phyloP scores from a whole-genome alignment of 2,888 invertebrate genomes.

The Drosophila trichaetosa region DNA sequence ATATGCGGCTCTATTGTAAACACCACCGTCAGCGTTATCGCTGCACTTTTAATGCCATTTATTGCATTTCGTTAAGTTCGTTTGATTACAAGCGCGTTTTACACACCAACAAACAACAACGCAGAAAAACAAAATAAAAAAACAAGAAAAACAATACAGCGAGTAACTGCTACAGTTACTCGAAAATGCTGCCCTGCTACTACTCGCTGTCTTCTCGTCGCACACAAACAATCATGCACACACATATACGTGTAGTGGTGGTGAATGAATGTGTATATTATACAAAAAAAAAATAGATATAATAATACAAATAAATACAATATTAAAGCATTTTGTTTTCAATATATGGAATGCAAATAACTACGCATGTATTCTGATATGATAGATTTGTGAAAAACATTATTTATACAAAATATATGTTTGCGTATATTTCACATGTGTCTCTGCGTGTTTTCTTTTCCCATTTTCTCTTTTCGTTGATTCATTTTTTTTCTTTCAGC shows the following conservation, averaged over 20 bases:
- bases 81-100: constrained; percentile 28
- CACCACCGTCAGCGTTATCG: constrained; percentile 24
- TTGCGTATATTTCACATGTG: constrained; percentile 67
- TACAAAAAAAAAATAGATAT: constrained; percentile 36
- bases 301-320: constrained; percentile 54
- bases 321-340: constrained; percentile 32
- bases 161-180: constrained; percentile 64
- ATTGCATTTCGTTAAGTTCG: constrained; percentile 19
- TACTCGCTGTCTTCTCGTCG: constrained; percentile 60
- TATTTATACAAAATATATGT: constrained; percentile 43
- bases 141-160: constrained; percentile 44
- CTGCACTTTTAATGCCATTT: constrained; percentile 39
- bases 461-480: constrained; percentile 63
- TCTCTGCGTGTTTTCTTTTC: constrained; percentile 69
- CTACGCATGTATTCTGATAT: constrained; percentile 57
- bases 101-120: constrained; percentile 50
- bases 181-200: constrained; percentile 57
- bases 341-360: constrained; percentile 51
- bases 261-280: constrained; percentile 37
- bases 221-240: constrained; percentile 37
- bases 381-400: constrained; percentile 37
- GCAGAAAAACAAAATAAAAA: constrained; percentile 23
- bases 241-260: constrained; percentile 17
- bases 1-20: constrained; percentile 32
- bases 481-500: constrained; percentile 52